Evolutionary conservation across 2,113 vertebrate genomes (phyloP), one percentile per base, ranked within the genome.

Genomic region (Callocephalon fimbriatum): DNA sequence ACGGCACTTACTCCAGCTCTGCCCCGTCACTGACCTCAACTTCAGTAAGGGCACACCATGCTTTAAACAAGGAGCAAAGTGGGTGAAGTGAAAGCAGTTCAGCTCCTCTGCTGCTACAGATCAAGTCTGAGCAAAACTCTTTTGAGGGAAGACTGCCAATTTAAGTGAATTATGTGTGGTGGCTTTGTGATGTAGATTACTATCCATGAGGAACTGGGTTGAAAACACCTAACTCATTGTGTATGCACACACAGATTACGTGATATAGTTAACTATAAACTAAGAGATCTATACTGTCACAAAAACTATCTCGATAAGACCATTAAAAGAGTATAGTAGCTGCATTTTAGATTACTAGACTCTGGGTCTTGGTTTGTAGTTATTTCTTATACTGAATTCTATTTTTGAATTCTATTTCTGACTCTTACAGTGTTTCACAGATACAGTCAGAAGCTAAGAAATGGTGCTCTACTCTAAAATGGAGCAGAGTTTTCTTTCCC

Each of bases 241-340:
- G 35, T 61, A 88, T 84, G 63, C 72, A 88, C 65, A 58, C 80
- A 75, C 42, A 72, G 78, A 80, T 90, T 88, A 92, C 76, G 27
- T 73, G 70, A 89, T 89, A 83, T 92, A 79, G 9, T 42, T 91
- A 93, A 58, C 58, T 85, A 53, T 70, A 89, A 94, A 83, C 93
- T 75, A 89, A 86, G 38, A 66, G 37, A 92, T 58, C 35, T 82
- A 80, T 65, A 48, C 32, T 53, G 51, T 80, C 38, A 63, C 58
- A 76, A 90, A 90, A 87, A 53, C 37, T 73, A 37, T 70, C 56
- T 83, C 38, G 58, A 9, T 86, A 76, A 77, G 50, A 65, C 21
- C 9, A 54, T 70, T 88, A 86, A 68, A 93, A 68, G 3, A 61
- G 23, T 25, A 62, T 8, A 82, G 35, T n/a, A 75, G 62, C n/a